These are phyloP conservation scores for Pontoporia blainvillei DNA, from an alignment of 2,113 vertebrate genomes.

Conservation along the genomic window DNA sequence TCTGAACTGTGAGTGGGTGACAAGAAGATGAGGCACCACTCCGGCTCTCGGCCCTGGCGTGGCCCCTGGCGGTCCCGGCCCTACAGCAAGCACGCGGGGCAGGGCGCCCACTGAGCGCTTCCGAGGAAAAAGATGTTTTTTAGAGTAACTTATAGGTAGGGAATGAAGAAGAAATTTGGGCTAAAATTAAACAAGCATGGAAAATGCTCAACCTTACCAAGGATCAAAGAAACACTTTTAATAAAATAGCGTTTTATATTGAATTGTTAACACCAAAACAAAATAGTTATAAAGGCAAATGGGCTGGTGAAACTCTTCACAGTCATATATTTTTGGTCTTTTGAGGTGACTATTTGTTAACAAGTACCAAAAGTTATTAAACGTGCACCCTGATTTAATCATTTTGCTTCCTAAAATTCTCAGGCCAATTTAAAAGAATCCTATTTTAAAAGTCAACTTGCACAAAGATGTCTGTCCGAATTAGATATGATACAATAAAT, in stretches of 20 bases:
- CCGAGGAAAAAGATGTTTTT: too few species aligned
- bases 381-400: neutral
- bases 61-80: too few species aligned
- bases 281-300: neutral
- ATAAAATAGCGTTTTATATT: neutral
- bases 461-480: neutral
- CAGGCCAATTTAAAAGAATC: neutral
- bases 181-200: constrained; percentile 3
- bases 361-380: neutral
- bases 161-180: neutral
- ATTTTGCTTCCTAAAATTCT: neutral
- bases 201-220: neutral
- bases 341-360: neutral
- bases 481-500: neutral
- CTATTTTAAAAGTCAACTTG: neutral
- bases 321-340: neutral
- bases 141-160: neutral
- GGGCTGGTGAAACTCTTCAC: neutral
- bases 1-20: too few species aligned
- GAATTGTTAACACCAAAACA: neutral
- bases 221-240: neutral
- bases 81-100: too few species aligned
- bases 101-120: too few species aligned
- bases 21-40: too few species aligned
- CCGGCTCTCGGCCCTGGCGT: too few species aligned